Base-by-base conservation (phyloP, 1,140 invertebrate species). In the Ylistrum balloti region DNA sequence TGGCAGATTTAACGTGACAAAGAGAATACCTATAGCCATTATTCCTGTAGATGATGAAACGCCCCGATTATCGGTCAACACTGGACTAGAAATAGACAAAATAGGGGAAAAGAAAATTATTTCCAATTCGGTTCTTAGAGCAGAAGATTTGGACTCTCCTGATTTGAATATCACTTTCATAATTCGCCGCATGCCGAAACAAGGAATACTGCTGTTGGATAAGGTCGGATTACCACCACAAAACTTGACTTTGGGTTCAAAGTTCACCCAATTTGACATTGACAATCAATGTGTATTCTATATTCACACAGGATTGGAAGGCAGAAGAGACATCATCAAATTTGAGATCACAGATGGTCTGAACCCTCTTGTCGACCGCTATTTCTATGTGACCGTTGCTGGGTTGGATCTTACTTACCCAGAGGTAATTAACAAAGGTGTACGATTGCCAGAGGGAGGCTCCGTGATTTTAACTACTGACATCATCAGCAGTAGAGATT, bases 41-140 rank as follows among this genome's bases (percentile, higher is more conserved):
- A 93, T 96, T 35, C 96, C 96, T 2, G 94, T 96, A 7, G 96
- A 96, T 93, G 96, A 96, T 90, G 96, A 96, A 92, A 95, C 96
- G 0, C 96, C 96, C 7, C 89, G 95, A 89, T 93, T 96, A 0
- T 93, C 94, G 1, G 93, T 96, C 33, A 96, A 96, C 92, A 95
- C 95, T 88, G 96, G 96, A n/a, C 88, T 96, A 34, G 93, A 96
- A 35, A 93, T 96, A 33, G 93, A 95, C n/a, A 92, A 90, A n/a
- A 91, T 95, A n/a, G 95, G 95, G 3, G 95, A 96, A 90, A 92
- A 91, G 5, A 94, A 94, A 88, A 35, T 93, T 0, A 96, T 96
- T 28, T 96, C 95, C 13, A 95, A 96, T 89, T 90, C 94, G 22
- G 91, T 94, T 33, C 92, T 96, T 5, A 95, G 94, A 90, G 96